phyloP scores from a whole-genome alignment of 2,113 vertebrate genomes.

The Recurvirostra avosetta region DNA sequence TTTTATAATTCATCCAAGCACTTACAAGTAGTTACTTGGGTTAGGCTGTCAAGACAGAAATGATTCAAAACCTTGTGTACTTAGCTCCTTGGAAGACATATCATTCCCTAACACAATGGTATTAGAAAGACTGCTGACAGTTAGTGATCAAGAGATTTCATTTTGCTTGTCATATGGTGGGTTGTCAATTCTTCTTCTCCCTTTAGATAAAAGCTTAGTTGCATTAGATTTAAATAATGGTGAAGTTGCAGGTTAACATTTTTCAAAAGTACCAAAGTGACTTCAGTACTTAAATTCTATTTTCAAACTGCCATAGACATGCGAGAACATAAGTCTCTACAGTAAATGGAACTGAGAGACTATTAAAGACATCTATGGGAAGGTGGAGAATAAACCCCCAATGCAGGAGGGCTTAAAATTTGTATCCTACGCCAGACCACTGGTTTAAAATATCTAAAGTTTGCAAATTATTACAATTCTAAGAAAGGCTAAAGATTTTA shows the following conservation, averaged over 20 bases:
- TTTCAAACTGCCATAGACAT: slow-evolving; percentile 23
- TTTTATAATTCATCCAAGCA: slow-evolving; percentile 58
- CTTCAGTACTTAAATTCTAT: slow-evolving; percentile 45
- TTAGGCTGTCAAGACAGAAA: slow-evolving; percentile 60
- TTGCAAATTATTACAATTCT: not conserved
- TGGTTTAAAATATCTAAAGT: not conserved
- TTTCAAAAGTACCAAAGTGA: slow-evolving; percentile 51
- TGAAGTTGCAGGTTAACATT: slow-evolving; percentile 55
- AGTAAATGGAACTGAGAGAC: not conserved
- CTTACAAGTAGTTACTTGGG: slow-evolving; percentile 62
- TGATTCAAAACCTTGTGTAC: slow-evolving; percentile 57
- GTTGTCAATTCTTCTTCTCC: slow-evolving; percentile 63
- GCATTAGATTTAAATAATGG: slow-evolving; percentile 64
- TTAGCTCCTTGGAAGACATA: slow-evolving; percentile 60
- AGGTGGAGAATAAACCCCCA: not conserved
- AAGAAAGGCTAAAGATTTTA: not conserved
- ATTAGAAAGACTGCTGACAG: slow-evolving; percentile 64
- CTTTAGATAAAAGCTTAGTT: slow-evolving; percentile 62
- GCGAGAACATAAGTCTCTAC: not conserved
- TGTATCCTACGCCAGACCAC: not conserved
- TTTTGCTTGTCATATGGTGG: slow-evolving; percentile 67
- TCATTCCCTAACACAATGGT: slow-evolving; percentile 66
- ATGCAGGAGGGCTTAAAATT: not conserved
- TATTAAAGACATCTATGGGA: not conserved
- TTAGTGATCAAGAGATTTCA: slow-evolving; percentile 69